Percentiles rank a stretch among this genome's conserved stretches.
Evolutionary conservation across 1,140 invertebrate genomes (phyloP).

Genomic region (Drosophila malerkotliana): DNA sequence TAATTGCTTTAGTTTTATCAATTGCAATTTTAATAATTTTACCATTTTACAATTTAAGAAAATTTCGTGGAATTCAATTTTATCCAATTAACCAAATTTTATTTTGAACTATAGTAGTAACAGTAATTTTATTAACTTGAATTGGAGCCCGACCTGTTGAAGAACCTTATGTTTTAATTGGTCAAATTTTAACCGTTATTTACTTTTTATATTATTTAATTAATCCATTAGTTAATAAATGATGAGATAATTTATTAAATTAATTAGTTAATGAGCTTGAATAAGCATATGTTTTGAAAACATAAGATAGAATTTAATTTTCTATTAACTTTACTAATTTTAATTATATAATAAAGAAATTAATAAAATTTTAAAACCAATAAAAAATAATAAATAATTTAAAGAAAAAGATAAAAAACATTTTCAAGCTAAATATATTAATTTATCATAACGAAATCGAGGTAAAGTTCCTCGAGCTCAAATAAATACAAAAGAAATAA

Average conservation of each 20-base stretch:
- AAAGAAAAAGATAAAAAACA: conserved; percentile 7
- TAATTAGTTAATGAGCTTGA: conserved; percentile 86
- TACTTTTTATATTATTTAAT: conserved; percentile 86
- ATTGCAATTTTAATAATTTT: conserved; percentile 87
- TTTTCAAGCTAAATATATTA: conserved; percentile 6
- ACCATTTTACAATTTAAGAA: conserved; percentile 85
- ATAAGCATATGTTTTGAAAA: conserved; percentile 88
- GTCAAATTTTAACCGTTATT: conserved; percentile 86
- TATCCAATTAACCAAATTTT: conserved; percentile 86
- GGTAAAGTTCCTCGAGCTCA: neutral
- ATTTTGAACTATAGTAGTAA: conserved; percentile 86
- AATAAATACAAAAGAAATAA: conserved; percentile 4
- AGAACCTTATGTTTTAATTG: conserved; percentile 86
- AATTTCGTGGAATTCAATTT: conserved; percentile 85
- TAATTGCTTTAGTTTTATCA: conserved; percentile 84
- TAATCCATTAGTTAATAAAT: conserved; percentile 84
- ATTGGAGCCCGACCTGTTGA: conserved; percentile 87
- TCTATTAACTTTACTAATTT: neutral
- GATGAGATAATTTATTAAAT: conserved; percentile 85
- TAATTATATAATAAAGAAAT: conserved; percentile 1
- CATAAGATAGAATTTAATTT: conserved; percentile 61
- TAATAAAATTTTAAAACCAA: conserved; percentile 4
- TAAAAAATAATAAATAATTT: conserved; percentile 8
- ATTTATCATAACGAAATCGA: conserved; percentile 2
- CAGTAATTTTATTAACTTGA: conserved; percentile 87